phyloP scores from a whole-genome alignment of 2,113 vertebrate species.

The Channa maculata region DNA sequence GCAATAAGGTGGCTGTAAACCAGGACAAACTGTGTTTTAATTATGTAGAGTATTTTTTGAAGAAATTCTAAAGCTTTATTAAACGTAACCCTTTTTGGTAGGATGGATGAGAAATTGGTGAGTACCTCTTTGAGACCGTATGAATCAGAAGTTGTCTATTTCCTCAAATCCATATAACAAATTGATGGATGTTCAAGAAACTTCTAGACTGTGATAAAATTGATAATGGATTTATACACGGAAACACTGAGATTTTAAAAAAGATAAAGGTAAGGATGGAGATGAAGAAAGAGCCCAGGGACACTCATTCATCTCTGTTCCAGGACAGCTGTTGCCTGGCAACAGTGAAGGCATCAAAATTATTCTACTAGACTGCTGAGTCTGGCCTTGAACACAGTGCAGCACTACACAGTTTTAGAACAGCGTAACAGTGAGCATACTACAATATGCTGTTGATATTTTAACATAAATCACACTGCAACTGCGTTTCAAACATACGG shows the following conservation, averaged over 20 bases:
- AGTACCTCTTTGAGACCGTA: neutral
- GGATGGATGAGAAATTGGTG: neutral
- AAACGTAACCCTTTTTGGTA: neutral
- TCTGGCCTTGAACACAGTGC: conserved; percentile 54
- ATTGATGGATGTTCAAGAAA: neutral
- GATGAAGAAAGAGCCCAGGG: conserved; percentile 47
- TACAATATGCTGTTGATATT: neutral
- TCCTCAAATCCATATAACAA: neutral
- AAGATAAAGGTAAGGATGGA: conserved; percentile 31
- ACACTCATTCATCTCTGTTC: conserved; percentile 64
- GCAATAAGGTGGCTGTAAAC: neutral
- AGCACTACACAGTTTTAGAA: neutral
- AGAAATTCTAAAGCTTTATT: neutral
- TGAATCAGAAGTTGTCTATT: neutral
- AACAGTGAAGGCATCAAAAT: conserved; percentile 69
- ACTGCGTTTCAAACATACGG: neutral
- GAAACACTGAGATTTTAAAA: conserved; percentile 10
- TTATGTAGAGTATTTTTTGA: neutral
- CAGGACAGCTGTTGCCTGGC: conserved; percentile 78
- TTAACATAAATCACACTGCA: neutral
- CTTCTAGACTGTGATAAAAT: neutral
- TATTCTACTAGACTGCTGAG: conserved; percentile 36
- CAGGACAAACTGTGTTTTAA: neutral
- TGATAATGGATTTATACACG: neutral
- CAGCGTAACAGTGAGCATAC: neutral